These are phyloP conservation scores for Poecilobothrus nobilitatus DNA, from an alignment of 2,888 invertebrate species.

Conservation along the genomic window DNA sequence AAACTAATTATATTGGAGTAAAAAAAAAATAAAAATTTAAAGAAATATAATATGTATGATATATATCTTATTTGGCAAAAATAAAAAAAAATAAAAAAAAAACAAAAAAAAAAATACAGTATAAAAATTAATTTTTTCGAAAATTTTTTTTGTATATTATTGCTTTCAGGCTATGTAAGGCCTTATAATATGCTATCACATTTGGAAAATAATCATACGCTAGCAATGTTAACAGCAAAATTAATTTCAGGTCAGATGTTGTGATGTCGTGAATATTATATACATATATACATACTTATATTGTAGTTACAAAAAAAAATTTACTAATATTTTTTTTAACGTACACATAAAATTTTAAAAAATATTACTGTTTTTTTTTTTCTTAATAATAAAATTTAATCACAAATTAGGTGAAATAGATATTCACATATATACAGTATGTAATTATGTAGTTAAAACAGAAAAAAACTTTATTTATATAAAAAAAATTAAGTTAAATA, in stretches of 20 bases:
- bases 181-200: slow-evolving; percentile 43
- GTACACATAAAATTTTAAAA: too few relatives aligned
- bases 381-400: too few relatives aligned
- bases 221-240: slow-evolving; percentile 41
- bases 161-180: slow-evolving; percentile 37
- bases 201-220: slow-evolving; percentile 43
- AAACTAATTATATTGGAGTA: too few relatives aligned
- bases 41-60: not conserved
- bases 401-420: too few relatives aligned
- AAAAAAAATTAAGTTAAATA: too few relatives aligned
- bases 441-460: too few relatives aligned
- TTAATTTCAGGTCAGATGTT: slow-evolving; percentile 40
- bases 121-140: not conserved
- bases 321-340: not conserved
- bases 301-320: not conserved
- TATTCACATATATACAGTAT: too few relatives aligned
- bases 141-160: slow-evolving; percentile 13
- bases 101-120: slow-evolving; percentile 10
- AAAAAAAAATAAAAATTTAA: too few relatives aligned
- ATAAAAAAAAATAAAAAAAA: slow-evolving; percentile 12
- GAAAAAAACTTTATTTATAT: too few relatives aligned
- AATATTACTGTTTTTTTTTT: too few relatives aligned
- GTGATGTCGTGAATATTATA: not conserved
- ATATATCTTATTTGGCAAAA: slow-evolving; percentile 1
- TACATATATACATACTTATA: not conserved